Percentiles rank a stretch among this genome's conserved stretches.
Conservation (phyloP, 2,797 vertebrate genomes). For the Poliocrania exsul region DNA sequence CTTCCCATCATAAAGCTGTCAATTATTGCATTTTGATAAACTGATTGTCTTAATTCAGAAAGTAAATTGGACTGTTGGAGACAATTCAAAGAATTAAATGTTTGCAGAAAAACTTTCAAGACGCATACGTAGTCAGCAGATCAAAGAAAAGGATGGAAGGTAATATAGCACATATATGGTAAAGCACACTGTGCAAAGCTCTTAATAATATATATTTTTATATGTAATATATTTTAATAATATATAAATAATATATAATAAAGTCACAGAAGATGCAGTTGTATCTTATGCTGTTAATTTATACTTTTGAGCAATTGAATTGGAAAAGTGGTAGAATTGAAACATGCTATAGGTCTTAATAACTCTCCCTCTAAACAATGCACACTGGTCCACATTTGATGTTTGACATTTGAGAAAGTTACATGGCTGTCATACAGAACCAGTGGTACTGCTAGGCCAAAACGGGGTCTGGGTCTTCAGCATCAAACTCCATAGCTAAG, state of each 20-base stretch:
- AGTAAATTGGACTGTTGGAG: not conserved
- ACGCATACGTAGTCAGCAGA: not conserved
- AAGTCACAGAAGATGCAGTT: not conserved
- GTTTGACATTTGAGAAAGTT: not conserved
- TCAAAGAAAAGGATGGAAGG: not conserved
- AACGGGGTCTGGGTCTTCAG: not conserved
- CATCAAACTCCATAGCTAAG: not conserved
- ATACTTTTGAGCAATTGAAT: not conserved
- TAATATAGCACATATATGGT: not conserved
- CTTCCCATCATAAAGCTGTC: not conserved
- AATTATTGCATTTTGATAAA: not conserved
- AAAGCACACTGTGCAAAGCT: not conserved
- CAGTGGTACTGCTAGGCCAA: not conserved
- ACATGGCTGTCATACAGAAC: not conserved
- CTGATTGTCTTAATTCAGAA: not conserved
- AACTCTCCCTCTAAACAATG: not conserved
- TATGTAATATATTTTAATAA: not conserved
- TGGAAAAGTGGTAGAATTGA: not conserved
- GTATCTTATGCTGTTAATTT: not conserved
- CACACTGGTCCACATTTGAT: not conserved
- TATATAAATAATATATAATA: not conserved
- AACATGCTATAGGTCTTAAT: not conserved
- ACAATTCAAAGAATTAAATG: constrained; percentile 1
- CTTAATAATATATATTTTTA: not conserved
- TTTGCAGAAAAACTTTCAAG: not conserved